A percentile compares a stretch with the other conserved stretches of the same genome.
These are phyloP conservation scores for Pristionchus arcanus DNA, from an alignment of 2,888 invertebrate species.

Conservation along the genomic window DNA sequence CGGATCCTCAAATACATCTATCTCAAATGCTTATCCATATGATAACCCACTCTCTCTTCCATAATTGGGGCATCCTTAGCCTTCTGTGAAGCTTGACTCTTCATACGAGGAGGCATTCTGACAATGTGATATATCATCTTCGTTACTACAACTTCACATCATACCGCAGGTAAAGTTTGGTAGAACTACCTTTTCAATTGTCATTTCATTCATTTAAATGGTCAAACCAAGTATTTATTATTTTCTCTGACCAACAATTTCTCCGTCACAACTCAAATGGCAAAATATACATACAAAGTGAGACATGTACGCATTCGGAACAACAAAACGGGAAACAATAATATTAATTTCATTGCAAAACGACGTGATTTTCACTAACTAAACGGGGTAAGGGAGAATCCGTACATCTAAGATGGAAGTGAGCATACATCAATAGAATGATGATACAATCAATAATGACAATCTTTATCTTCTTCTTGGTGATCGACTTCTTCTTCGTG, in stretches of 20 bases:
- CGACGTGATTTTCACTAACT: background rate
- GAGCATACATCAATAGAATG: background rate
- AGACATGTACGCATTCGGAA: background rate
- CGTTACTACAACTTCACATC: background rate
- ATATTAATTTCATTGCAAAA: background rate
- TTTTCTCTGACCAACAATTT: background rate
- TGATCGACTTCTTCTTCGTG: conserved; percentile 46
- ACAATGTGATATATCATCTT: background rate
- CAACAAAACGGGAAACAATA: background rate
- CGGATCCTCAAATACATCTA: background rate
- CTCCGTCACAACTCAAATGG: background rate
- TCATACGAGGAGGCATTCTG: conserved; percentile 29
- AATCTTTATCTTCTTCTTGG: conserved; percentile 21
- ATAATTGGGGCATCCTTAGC: background rate
- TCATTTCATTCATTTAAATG: background rate
- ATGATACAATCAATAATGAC: background rate
- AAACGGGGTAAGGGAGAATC: background rate
- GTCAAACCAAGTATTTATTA: conserved; percentile 28
- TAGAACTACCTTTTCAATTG: background rate
- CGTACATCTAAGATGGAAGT: background rate
- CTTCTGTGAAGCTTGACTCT: background rate
- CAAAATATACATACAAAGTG: background rate
- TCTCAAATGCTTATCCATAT: background rate
- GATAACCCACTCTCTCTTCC: background rate
- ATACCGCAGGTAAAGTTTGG: background rate